Percentiles rank a stretch among this genome's conserved stretches.
Conservation (phyloP, 2,113 vertebrate species). For the Brachyhypopomus gauderio region DNA sequence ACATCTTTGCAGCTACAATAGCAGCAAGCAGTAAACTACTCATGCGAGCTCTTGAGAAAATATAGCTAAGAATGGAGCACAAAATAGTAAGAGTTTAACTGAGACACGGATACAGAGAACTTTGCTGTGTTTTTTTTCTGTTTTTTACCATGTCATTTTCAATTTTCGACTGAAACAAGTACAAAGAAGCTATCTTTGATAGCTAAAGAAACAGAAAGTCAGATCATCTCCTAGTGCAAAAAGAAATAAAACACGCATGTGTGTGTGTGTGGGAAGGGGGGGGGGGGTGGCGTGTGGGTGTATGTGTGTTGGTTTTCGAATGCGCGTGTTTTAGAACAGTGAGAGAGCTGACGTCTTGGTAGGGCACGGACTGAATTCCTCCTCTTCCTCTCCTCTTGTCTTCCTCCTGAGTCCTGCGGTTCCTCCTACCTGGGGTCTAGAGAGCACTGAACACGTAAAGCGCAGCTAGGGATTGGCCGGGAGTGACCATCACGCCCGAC, state of each 20-base stretch:
- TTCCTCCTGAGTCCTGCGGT: constrained; percentile 11
- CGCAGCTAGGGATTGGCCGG: constrained; percentile 26
- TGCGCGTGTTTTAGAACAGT: constrained; percentile 35
- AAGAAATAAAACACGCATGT: constrained; percentile 22
- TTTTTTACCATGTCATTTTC: not conserved
- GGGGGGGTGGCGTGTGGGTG: constrained; percentile 6
- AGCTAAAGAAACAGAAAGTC: constrained; percentile 47
- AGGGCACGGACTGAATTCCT: constrained; percentile 29
- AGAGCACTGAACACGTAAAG: constrained; percentile 50
- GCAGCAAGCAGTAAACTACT: constrained; percentile 18
- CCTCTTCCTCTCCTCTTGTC: constrained; percentile 27
- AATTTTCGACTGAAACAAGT: constrained; percentile 37
- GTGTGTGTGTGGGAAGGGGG: constrained; percentile 14
- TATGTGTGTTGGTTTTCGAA: not conserved
- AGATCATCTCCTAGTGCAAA: constrained; percentile 42
- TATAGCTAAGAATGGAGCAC: constrained; percentile 13
- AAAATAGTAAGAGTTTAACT: constrained; percentile 16
- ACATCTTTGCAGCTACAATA: not conserved
- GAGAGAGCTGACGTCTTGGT: constrained; percentile 36
- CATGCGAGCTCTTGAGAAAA: constrained; percentile 29
- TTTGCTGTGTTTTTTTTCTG: not conserved
- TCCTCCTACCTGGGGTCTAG: constrained; percentile 36
- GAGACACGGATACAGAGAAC: constrained; percentile 25
- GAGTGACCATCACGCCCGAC: constrained; percentile 10
- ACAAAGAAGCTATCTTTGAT: constrained; percentile 29